Conservation (phyloP, 2,888 invertebrate species). For the Thumatha senex region DNA sequence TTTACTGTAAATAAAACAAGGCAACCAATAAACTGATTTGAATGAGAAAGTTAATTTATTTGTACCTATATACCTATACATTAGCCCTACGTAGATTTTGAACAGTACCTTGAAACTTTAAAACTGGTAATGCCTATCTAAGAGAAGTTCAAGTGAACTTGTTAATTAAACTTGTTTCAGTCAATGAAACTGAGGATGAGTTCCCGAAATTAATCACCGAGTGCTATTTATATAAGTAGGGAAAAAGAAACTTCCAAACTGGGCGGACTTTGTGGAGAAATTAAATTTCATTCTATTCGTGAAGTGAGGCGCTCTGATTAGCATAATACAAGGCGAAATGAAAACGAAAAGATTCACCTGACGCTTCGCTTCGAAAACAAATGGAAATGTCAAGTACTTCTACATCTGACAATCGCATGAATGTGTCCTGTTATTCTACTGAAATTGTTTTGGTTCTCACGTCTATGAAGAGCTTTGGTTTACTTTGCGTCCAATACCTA, state of each 20-base stretch:
- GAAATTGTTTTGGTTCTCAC: background rate
- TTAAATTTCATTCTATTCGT: conserved; percentile 73
- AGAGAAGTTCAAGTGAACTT: conserved; percentile 56
- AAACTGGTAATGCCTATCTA: conserved; percentile 47
- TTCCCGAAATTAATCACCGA: conserved; percentile 73
- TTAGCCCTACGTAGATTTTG: conserved; percentile 12
- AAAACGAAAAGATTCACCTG: conserved; percentile 56
- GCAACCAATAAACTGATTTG: background rate
- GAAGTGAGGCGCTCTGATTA: conserved; percentile 61
- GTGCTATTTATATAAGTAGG: conserved; percentile 62
- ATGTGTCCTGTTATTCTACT: conserved; percentile 7
- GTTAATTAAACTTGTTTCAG: conserved; percentile 78
- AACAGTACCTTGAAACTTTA: conserved; percentile 25
- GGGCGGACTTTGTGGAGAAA: conserved; percentile 57
- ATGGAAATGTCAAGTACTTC: conserved; percentile 10
- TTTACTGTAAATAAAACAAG: background rate
- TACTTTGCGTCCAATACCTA: too few relatives aligned
- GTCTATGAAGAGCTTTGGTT: background rate
- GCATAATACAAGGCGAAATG: conserved; percentile 73
- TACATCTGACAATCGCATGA: conserved; percentile 9
- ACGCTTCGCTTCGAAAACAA: conserved; percentile 23
- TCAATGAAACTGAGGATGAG: conserved; percentile 72
- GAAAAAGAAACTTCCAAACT: conserved; percentile 70
- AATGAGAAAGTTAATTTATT: conserved; percentile 13
- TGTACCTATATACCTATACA: background rate